Base-by-base conservation (phyloP, 2,888 invertebrate species). In the Cryptophagus acutangulus region DNA sequence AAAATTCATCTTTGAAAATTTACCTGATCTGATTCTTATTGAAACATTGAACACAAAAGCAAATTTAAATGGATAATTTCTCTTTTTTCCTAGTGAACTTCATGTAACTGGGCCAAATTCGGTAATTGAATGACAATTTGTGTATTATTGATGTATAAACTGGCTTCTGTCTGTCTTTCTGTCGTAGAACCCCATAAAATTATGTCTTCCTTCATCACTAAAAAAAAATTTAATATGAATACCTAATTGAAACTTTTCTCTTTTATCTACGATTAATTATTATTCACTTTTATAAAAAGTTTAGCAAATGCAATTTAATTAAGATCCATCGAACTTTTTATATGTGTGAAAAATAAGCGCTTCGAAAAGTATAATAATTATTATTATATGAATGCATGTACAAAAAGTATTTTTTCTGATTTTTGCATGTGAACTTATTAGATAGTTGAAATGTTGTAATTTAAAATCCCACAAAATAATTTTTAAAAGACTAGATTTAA, bases 121-220 rank as follows among this genome's bases (percentile, higher is more conserved):
- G 67, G 67, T 67, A 67, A 59, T 53, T 47, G 48, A 53, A 49
- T 48, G 50, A 43, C n/a, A n/a, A 49, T 62, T 50, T 60, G 54
- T 58, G 56, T 31, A 10, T 8, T 57, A 56, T 61, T 61, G 62
- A 52, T 62, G 62, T 8, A 20, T 62, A 55, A 57, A 57, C 51
- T 58, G 59, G 60, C 62, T 63, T 62, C 62, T 65, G 64, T 66
- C 66, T 66, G 66, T 66, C 66, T 65, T 62, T 65, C 65, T 62
- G 60, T 62, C 57, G 54, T 65, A 62, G 61, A 12, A 26, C 3
- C 4, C n/a, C 26, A 4, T n/a, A n/a, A n/a, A n/a, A n/a, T n/a
- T n/a, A n/a, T n/a, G n/a, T n/a, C n/a, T n/a, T n/a, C n/a, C 17
- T 26, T 15, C 34, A 20, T 33, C 29, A 17, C 9, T 17, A 29